These are phyloP conservation scores for Ceratina calcarata DNA, from an alignment of 1,140 invertebrate genomes.

Conservation along the genomic window DNA sequence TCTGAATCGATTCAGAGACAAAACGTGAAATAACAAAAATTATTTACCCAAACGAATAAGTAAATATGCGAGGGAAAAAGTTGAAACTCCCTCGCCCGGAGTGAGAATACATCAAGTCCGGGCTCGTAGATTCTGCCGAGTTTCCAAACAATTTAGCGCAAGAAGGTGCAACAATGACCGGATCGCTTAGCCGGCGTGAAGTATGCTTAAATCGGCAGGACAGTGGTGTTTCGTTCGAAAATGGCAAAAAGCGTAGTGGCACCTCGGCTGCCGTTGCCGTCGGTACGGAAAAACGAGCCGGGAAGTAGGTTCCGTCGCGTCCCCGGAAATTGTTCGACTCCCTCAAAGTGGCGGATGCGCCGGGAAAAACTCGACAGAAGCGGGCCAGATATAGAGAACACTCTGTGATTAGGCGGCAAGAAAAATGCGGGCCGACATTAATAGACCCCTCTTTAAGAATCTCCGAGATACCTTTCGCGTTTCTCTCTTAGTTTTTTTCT, in stretches of 20 bases:
- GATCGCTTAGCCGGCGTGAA: neutral
- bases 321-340: slow-evolving; percentile 68
- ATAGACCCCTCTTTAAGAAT: slow-evolving; percentile 65
- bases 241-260: slow-evolving; percentile 40
- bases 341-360: slow-evolving; percentile 64
- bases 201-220: slow-evolving; percentile 28
- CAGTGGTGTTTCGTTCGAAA: slow-evolving; percentile 18
- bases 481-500: slow-evolving; percentile 28
- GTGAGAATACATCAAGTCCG: no score
- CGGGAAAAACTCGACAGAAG: slow-evolving; percentile 58
- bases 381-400: slow-evolving; percentile 30
- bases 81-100: no score
- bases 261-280: neutral
- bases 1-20: no score
- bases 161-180: neutral
- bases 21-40: no score
- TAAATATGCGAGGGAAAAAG: no score
- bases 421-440: slow-evolving; percentile 69
- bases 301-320: slow-evolving; percentile 53
- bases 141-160: neutral
- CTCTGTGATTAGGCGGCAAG: slow-evolving; percentile 68
- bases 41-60: no score
- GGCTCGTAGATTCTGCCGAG: no score
- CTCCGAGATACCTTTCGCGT: slow-evolving; percentile 48
- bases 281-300: slow-evolving; percentile 17